phyloP scores from a whole-genome alignment of 2,888 invertebrate species.

The Lepidochitona cinerea region DNA sequence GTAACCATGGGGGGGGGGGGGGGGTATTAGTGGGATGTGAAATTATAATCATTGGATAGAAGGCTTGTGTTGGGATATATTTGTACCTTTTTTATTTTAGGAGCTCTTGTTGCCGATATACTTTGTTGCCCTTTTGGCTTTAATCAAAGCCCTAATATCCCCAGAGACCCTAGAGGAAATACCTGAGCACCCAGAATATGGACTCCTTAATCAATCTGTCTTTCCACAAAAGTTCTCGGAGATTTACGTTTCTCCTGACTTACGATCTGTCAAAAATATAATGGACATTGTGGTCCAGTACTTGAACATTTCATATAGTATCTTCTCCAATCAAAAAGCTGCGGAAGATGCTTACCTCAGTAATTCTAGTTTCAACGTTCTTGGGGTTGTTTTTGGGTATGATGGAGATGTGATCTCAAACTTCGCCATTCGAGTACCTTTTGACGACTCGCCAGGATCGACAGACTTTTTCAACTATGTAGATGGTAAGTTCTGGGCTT shows the following conservation, averaged over 20 bases:
- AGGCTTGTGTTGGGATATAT: neutral
- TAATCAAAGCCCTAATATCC: constrained; percentile 71
- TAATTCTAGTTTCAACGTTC: constrained; percentile 74
- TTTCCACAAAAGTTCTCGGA: neutral
- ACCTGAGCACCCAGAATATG: constrained; percentile 32
- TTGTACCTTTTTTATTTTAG: constrained; percentile 72
- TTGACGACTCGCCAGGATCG: constrained; percentile 26
- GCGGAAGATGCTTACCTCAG: constrained; percentile 80
- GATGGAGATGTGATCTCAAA: constrained; percentile 20
- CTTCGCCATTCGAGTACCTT: constrained; percentile 50
- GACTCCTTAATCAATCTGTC: constrained; percentile 14
- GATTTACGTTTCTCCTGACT: constrained; percentile 55
- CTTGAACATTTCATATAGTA: constrained; percentile 74
- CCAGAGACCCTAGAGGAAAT: constrained; percentile 36
- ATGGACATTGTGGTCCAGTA: constrained; percentile 62
- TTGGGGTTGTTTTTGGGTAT: constrained; percentile 75
- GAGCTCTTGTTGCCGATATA: constrained; percentile 85
- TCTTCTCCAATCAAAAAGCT: constrained; percentile 78
- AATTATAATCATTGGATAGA: neutral
- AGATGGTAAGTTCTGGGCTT: neutral
- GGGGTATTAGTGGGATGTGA: neutral
- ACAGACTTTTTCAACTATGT: neutral
- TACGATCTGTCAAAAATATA: constrained; percentile 27
- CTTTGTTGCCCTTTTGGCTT: constrained; percentile 81
- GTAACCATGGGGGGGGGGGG: too few relatives aligned